phyloP scores from a whole-genome alignment of 1,140 invertebrate genomes.

The Ostrea denselamellosa region DNA sequence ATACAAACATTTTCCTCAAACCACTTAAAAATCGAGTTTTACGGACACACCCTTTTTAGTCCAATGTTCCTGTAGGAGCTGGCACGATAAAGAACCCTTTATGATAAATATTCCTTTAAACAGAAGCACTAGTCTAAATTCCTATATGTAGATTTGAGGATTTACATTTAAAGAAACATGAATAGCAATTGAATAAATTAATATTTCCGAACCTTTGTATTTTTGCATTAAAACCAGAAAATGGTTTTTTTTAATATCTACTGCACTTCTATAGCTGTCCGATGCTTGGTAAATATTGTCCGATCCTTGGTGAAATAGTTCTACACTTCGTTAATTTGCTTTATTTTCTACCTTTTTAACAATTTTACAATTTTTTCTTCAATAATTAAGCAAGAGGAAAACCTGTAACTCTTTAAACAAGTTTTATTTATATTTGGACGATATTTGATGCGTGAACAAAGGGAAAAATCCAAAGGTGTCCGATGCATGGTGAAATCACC shows the following conservation, averaged over 20 bases:
- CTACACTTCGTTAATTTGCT: no score
- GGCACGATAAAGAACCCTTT: neutral
- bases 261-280: neutral
- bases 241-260: neutral
- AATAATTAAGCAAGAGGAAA: no score
- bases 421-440: neutral
- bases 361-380: neutral
- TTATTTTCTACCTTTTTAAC: conserved; percentile 1
- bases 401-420: no score
- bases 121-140: neutral
- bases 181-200: conserved; percentile 2
- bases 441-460: neutral
- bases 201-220: neutral
- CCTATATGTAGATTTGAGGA: neutral
- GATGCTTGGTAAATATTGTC: conserved; percentile 6
- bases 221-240: neutral
- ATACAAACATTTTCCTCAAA: neutral
- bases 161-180: neutral
- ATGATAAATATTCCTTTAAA: conserved; percentile 8
- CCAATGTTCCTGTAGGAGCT: no score
- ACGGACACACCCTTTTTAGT: neutral
- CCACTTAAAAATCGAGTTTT: neutral
- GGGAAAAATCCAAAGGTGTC: neutral
- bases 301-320: neutral
- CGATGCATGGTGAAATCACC: no score